Base-by-base conservation (phyloP, 2,797 vertebrate species). In the Sebastes umbrosus region DNA sequence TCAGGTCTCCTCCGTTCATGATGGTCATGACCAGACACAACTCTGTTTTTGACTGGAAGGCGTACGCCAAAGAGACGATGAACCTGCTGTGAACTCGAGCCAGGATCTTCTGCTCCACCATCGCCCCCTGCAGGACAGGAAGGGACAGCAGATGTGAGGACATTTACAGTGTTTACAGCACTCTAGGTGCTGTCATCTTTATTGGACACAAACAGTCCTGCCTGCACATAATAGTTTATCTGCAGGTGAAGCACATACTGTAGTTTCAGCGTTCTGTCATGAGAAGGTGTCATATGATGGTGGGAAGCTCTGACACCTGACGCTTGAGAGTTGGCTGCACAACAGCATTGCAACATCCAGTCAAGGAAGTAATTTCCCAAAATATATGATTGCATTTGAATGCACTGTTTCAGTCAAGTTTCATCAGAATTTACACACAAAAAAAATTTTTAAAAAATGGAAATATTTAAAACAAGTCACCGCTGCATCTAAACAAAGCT, bases 1-100 rank as follows among this genome's bases (percentile, higher is more conserved):
- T 97, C 76, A 98, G 94, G 93, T 97, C 97, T 52, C 97, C 97
- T 76, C 97, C 97, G 5, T 97, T 97, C 97, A 97, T 97, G 88
- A 98, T 96, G 91, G 95, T 97, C 96, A 97, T 97, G 82, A 97
- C 96, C 86, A 98, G 95, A 95, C 97, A 98, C 77, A 97, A 90
- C 50, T 97, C 96, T 31, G 85, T 94, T 94, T 96, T 97, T 36
- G 88, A 95, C 89, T 98, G 95, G 79, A 95, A 98, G 25, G 97
- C 97, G 0, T 97, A 99, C 22, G 97, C 96, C 88, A 97, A 86
- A 0, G 95, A 96, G 62, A 98, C 97, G 13, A 97, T 95, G 93
- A 98, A 98, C 73, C 94, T 96, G 84, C 97, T 97, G 90, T 95
- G 96, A 67, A 97, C 95, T 67, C 93, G 96, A 86, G 97, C 96